Conservation (phyloP, 2,797 vertebrate genomes). For the Cuniculus paca region DNA sequence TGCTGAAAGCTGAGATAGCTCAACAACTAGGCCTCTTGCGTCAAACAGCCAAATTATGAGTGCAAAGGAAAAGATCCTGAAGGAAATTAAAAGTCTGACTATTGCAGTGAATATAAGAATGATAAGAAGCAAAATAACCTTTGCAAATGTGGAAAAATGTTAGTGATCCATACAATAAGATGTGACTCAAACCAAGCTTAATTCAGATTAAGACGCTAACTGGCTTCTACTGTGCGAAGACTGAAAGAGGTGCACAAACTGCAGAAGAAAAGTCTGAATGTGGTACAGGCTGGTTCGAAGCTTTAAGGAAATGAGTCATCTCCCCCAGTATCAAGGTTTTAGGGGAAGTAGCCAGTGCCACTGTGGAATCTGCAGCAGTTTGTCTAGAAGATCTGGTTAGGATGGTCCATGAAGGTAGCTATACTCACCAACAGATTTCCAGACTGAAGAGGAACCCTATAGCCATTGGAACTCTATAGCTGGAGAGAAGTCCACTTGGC, state of each 20-base stretch:
- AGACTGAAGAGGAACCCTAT: background rate
- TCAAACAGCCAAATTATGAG: no score
- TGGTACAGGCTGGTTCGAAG: background rate
- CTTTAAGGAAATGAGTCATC: no score
- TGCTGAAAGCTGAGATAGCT: background rate
- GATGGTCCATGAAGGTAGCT: background rate
- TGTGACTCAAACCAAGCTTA: background rate
- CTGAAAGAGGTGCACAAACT: background rate
- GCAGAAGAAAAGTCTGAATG: background rate
- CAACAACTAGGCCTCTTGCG: background rate
- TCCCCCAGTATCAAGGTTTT: no score
- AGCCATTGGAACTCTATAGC: background rate
- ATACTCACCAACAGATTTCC: background rate
- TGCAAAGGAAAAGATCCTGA: background rate
- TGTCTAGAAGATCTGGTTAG: background rate
- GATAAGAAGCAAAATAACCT: background rate
- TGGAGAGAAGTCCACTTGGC: background rate
- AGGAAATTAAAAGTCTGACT: background rate
- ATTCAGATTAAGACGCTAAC: background rate
- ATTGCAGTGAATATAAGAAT: background rate
- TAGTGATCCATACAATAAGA: background rate
- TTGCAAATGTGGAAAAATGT: background rate
- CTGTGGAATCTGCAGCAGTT: background rate
- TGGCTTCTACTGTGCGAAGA: background rate
- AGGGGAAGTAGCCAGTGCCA: background rate